Conservation (phyloP, 2,888 invertebrate genomes). For the Osmoderma eremita region DNA sequence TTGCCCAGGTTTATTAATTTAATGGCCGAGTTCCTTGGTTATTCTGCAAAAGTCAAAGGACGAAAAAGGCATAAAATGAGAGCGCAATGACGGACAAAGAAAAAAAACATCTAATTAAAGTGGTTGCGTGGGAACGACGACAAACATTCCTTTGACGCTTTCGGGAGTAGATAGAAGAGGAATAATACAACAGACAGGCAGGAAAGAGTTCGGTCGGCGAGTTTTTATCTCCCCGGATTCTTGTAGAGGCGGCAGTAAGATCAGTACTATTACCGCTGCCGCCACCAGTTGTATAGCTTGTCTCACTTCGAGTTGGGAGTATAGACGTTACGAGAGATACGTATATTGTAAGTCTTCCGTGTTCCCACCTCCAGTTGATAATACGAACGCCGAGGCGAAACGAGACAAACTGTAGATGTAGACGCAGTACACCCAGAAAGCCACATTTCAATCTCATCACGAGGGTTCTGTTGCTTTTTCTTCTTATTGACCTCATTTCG, state of each 20-base stretch:
- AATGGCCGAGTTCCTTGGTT: not conserved
- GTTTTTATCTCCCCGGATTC: conserved; percentile 21
- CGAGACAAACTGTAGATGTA: too few species aligned
- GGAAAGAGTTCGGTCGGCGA: conserved; percentile 14
- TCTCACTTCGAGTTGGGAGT: too few species aligned
- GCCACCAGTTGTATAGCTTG: too few species aligned
- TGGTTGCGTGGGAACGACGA: conserved; percentile 19
- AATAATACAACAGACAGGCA: conserved; percentile 30
- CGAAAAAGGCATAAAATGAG: not conserved
- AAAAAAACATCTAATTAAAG: conserved; percentile 31
- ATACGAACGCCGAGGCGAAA: too few species aligned
- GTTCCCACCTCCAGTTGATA: too few species aligned
- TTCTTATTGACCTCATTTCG: not conserved
- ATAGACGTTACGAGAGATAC: too few species aligned
- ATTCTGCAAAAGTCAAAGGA: not conserved
- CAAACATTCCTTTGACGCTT: conserved; percentile 33
- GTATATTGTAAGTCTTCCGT: too few species aligned
- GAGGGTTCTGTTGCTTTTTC: conserved; percentile 4
- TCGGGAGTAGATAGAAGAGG: conserved; percentile 19
- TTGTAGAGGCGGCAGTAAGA: not conserved
- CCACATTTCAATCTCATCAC: conserved; percentile 36
- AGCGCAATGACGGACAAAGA: conserved; percentile 3
- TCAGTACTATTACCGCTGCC: too few species aligned
- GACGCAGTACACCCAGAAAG: not conserved
- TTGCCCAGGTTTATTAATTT: not conserved